phyloP scores from a whole-genome alignment of 2,113 vertebrate species.

The Pyxicephalus adspersus region DNA sequence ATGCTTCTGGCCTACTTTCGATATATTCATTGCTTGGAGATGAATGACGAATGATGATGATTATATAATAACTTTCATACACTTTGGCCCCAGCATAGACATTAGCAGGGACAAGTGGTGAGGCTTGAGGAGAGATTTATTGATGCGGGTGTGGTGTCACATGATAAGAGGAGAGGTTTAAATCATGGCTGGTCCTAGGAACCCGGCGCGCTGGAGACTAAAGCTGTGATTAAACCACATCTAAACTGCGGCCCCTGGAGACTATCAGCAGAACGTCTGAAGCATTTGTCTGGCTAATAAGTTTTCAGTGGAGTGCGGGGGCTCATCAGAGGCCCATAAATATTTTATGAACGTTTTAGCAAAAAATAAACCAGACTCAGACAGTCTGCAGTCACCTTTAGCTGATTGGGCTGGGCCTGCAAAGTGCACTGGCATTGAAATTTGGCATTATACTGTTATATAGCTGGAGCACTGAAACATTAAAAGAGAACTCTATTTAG shows the following conservation, averaged over 20 bases:
- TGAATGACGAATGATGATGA: constrained; percentile 34
- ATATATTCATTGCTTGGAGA: constrained; percentile 36
- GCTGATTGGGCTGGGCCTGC: neutral
- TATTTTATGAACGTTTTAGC: constrained; percentile 41
- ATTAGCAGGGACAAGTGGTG: constrained; percentile 25
- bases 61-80: constrained; percentile 49
- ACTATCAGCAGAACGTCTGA: constrained; percentile 11
- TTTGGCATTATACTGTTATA: neutral
- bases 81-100: constrained; percentile 31
- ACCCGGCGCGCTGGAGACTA: constrained; percentile 11
- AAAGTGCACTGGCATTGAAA: neutral
- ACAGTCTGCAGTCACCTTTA: constrained; percentile 2
- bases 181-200: constrained; percentile 27
- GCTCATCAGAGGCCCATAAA: constrained; percentile 37
- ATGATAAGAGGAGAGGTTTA: constrained; percentile 20
- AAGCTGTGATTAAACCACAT: constrained; percentile 36
- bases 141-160: constrained; percentile 13
- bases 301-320: constrained; percentile 15
- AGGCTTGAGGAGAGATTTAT: constrained; percentile 28
- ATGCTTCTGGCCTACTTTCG: constrained; percentile 10
- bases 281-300: constrained; percentile 46
- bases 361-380: constrained; percentile 14
- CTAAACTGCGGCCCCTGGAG: constrained; percentile 22
- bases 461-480: neutral
- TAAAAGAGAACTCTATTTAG: neutral